Base-by-base conservation (phyloP, 2,113 vertebrate genomes). In the Syngnathus floridae region DNA sequence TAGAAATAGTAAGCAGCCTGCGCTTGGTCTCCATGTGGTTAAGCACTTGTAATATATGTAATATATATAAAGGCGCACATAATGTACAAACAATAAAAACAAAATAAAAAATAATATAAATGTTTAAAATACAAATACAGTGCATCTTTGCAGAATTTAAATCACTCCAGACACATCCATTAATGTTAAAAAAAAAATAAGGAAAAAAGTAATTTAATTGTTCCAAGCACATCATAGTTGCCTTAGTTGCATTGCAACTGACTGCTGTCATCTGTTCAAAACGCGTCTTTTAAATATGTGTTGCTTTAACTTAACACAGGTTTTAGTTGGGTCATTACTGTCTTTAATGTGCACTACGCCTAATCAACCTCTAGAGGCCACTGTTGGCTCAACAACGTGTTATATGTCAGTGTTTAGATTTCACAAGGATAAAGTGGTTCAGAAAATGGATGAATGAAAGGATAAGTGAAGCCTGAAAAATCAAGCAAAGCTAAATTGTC, bases 361-460 rank as follows among this genome's bases (percentile, higher is more conserved):
- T 5, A 5, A 10, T 43, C 1, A 36, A 62, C 79, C 88, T 72
- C 2, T 58, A 79, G 88, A 74, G 63, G 82, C 19, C 85, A 69
- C 37, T 79, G 43, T 71, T 69, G 35, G 51, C 52, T 59, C 64
- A 69, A 26, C 40, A 45, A 59, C 10, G 13, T 7, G 13, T 7
- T 56, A 7, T 7, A 35, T 16, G 26, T 35, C 31, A 1, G 14
- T 46, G 43, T 46, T 46, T 17, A 1, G 43, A 46, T 17, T 46
- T 45, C 43, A 5, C 43, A 16, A 46, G 14, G 14, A 46, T 46
- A 6, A 46, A 9, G 11, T 11, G 1, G 22, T 54, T 12, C 22
- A 54, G 21, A 10, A 12, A 54, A 26, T 56, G 26, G 26, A 16
- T 56, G 12, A 11, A 26, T 26, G n/a, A 12, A 41, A 31, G 8